phyloP scores from a whole-genome alignment of 2,113 vertebrate genomes.

The Gobius niger region DNA sequence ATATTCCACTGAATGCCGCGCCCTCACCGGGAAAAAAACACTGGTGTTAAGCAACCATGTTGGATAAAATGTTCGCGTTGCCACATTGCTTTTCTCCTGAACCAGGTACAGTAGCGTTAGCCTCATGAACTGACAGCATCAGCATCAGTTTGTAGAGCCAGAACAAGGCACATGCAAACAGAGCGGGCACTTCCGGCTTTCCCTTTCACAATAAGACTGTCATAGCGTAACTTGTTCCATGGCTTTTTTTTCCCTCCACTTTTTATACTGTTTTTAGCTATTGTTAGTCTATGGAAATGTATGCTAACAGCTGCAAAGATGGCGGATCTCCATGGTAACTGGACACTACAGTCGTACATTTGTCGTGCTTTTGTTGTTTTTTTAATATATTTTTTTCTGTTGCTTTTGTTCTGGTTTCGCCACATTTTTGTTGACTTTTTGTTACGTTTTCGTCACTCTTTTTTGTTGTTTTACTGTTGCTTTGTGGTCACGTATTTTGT shows the following conservation, averaged over 20 bases:
- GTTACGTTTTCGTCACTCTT: too few species aligned
- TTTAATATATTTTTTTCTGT: too few species aligned
- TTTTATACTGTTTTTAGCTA: too few species aligned
- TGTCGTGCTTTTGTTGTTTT: too few species aligned
- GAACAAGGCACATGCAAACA: neutral
- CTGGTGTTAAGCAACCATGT: neutral
- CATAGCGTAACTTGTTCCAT: neutral
- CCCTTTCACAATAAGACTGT: conserved; percentile 25
- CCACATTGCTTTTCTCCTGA: conserved; percentile 29
- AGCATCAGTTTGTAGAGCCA: conserved; percentile 48
- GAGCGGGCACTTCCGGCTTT: accelerated
- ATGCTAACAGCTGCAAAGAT: too few species aligned
- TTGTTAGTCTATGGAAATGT: too few species aligned
- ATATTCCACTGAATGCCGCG: conserved; percentile 19
- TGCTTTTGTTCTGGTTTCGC: too few species aligned
- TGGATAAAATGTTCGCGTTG: conserved; percentile 7
- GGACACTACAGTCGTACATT: too few species aligned
- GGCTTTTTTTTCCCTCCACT: neutral
- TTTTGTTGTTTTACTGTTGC: too few species aligned
- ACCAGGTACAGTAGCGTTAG: conserved; percentile 35
- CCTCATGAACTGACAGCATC: conserved; percentile 51
- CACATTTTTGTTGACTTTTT: too few species aligned
- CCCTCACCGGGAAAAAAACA: conserved; percentile 9
- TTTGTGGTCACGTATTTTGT: too few species aligned
- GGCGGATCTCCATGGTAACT: too few species aligned